A percentile compares a stretch with the other conserved stretches of the same genome.
These are phyloP conservation scores for Gymnoscelis rufifasciata DNA, from an alignment of 2,888 invertebrate genomes.

Conservation along the genomic window DNA sequence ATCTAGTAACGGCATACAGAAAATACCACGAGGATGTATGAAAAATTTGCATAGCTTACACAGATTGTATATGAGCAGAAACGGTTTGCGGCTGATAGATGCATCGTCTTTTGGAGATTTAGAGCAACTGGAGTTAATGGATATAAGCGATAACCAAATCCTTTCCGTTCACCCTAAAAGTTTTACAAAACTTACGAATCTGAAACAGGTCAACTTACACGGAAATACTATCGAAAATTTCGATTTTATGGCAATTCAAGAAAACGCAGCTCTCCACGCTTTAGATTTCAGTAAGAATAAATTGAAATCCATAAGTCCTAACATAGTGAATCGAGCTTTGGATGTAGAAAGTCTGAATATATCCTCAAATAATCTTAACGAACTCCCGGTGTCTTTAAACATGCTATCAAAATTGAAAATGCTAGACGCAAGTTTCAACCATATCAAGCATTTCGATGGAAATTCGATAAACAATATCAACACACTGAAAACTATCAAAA, in stretches of 20 bases:
- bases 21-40: slow-evolving; percentile 82
- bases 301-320: slow-evolving; percentile 82
- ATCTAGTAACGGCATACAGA: slow-evolving; percentile 85
- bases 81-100: slow-evolving; percentile 84
- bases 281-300: slow-evolving; percentile 88
- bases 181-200: slow-evolving; percentile 80
- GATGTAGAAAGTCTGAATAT: slow-evolving; percentile 86
- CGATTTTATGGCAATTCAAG: slow-evolving; percentile 83
- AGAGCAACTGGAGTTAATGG: slow-evolving; percentile 83
- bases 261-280: slow-evolving; percentile 80
- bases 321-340: slow-evolving; percentile 80
- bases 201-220: slow-evolving; percentile 85
- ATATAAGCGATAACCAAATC: slow-evolving; percentile 86
- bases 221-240: slow-evolving; percentile 87
- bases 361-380: slow-evolving; percentile 86
- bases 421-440: slow-evolving; percentile 88
- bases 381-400: slow-evolving; percentile 85
- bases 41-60: slow-evolving; percentile 83
- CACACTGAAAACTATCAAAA: slow-evolving; percentile 83
- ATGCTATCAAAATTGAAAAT: slow-evolving; percentile 83
- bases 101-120: slow-evolving; percentile 85
- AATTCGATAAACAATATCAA: slow-evolving; percentile 84
- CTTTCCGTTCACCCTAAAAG: slow-evolving; percentile 82
- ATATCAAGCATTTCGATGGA: slow-evolving; percentile 83
- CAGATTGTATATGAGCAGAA: slow-evolving; percentile 85